Conservation (phyloP, 2,797 vertebrate species). For the Austrolebias charrua region DNA sequence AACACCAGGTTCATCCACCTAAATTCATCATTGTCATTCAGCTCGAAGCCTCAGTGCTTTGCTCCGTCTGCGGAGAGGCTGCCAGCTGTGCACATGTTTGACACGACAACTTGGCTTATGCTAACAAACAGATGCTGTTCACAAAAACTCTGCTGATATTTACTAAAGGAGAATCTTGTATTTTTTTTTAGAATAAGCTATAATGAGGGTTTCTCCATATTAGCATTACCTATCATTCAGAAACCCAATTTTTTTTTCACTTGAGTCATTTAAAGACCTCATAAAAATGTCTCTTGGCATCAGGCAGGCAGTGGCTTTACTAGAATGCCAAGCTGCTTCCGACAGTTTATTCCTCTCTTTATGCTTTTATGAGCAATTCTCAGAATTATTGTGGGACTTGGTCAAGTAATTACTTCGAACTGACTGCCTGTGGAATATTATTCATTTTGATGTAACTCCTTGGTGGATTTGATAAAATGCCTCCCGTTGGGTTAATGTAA, state of each 20-base stretch:
- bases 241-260: conserved; percentile 1
- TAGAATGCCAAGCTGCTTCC: conserved; percentile 35
- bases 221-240: conserved; percentile 10
- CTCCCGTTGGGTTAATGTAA: conserved; percentile 50
- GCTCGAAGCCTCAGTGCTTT: conserved; percentile 46
- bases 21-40: conserved; percentile 69
- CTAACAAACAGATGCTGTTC: conserved; percentile 56
- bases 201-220: not conserved
- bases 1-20: conserved; percentile 59
- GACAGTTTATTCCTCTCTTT: conserved; percentile 51
- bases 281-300: conserved; percentile 28
- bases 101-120: conserved; percentile 32
- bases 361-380: conserved; percentile 65
- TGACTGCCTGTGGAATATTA: conserved; percentile 65
- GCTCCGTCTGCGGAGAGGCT: conserved; percentile 47
- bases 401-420: conserved; percentile 71
- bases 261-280: conserved; percentile 24
- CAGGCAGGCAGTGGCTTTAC: conserved; percentile 13
- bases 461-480: conserved; percentile 50
- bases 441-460: conserved; percentile 55
- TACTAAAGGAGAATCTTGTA: conserved; percentile 4
- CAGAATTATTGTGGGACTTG: conserved; percentile 55
- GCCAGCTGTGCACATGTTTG: conserved; percentile 63
- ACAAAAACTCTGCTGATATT: conserved; percentile 23
- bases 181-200: not conserved